A percentile compares a stretch with the other conserved stretches of the same genome.
phyloP scores from a whole-genome alignment of 2,113 vertebrate species.

The Misgurnus anguillicaudatus region DNA sequence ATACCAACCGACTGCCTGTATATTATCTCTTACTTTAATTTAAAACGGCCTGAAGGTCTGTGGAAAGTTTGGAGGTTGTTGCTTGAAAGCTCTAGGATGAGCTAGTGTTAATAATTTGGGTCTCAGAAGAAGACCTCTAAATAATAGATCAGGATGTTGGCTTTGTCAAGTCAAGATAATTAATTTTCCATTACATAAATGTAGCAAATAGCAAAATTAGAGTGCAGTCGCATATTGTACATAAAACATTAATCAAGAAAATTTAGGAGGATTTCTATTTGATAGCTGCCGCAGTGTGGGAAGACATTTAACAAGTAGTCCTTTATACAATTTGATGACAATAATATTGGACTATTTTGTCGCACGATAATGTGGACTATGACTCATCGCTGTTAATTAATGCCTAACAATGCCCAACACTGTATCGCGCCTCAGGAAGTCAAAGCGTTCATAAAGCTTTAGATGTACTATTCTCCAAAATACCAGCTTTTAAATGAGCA shows the following conservation, averaged over 20 bases:
- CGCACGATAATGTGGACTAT: conserved; percentile 6
- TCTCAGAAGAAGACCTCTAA: too few relatives aligned
- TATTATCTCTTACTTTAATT: too few relatives aligned
- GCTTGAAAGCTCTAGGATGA: too few relatives aligned
- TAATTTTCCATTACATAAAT: background rate
- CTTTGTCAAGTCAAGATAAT: background rate
- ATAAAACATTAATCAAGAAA: too few relatives aligned
- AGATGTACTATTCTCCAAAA: conserved; percentile 30
- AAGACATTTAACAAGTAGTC: conserved; percentile 5
- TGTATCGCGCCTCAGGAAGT: conserved; percentile 13
- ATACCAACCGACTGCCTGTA: too few relatives aligned
- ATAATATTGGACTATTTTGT: conserved; percentile 31
- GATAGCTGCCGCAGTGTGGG: background rate
- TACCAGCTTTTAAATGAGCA: conserved; percentile 27
- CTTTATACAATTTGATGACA: conserved; percentile 22
- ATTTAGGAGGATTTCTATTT: background rate
- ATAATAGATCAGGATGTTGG: too few relatives aligned
- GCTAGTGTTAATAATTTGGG: too few relatives aligned
- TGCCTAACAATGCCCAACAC: conserved; percentile 7
- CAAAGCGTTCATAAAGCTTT: conserved; percentile 7
- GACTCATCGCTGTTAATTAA: conserved; percentile 41
- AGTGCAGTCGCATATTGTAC: background rate
- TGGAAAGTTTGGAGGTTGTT: too few relatives aligned
- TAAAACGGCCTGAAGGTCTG: too few relatives aligned
- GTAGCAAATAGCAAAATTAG: background rate